Evolutionary conservation across 2,888 invertebrate species (phyloP).

Genomic region (Cerceris ruficornis): DNA sequence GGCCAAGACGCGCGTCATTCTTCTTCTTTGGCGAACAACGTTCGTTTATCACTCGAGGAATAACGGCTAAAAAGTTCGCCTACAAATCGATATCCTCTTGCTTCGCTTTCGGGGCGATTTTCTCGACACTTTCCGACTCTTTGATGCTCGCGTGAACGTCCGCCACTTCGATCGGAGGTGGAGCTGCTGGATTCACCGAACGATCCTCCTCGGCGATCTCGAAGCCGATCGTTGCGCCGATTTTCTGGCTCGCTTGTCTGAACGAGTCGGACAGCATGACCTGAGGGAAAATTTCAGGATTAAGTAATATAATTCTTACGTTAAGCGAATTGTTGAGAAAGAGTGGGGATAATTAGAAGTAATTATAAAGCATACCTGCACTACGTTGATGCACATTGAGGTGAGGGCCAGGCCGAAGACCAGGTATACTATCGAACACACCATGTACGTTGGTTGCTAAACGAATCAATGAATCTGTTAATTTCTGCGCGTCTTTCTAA

Average conservation of each 20-base stretch:
- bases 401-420: conserved; percentile 97
- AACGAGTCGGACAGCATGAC: conserved; percentile 89
- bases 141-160: conserved; percentile 74
- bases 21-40: conserved; percentile 8
- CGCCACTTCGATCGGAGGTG: conserved; percentile 76
- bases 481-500: conserved; percentile 32
- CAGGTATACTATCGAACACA: conserved; percentile 95
- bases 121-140: conserved; percentile 65
- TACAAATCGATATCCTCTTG: conserved; percentile 76
- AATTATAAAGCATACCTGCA: conserved; percentile 86
- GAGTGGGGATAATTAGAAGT: not conserved
- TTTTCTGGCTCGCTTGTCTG: conserved; percentile 91
- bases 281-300: conserved; percentile 67
- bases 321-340: not conserved
- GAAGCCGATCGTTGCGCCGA: conserved; percentile 92
- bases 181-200: conserved; percentile 75
- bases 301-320: not conserved
- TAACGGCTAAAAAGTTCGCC: not conserved
- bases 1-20: conserved; percentile 29
- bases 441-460: conserved; percentile 92
- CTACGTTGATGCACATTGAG: conserved; percentile 98
- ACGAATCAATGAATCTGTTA: conserved; percentile 73
- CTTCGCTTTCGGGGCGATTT: conserved; percentile 73
- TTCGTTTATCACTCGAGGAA: conserved; percentile 4
- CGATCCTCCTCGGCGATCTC: conserved; percentile 88